Evolutionary conservation across 2,888 invertebrate species (phyloP), one percentile per base, ranked within the genome.

Genomic region (Axea sp.): DNA sequence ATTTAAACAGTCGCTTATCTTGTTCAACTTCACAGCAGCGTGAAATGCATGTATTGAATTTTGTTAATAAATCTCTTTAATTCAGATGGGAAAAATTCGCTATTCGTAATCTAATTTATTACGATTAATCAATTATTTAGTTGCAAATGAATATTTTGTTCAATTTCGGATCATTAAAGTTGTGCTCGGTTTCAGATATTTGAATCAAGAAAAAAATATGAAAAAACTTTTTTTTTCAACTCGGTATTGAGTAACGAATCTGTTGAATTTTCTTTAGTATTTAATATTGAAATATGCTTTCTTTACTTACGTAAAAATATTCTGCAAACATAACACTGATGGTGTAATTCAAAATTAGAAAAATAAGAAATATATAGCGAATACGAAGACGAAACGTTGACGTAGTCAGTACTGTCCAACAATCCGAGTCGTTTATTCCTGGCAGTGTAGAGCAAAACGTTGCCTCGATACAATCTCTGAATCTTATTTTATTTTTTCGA

Each of bases 381-480:
- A 59, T 17, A 28, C 77, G 77, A 79, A 79, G 78, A 78, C 78
- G 80, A 78, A 77, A 78, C 80, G 77, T 79, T 76, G 76, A 78
- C 77, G 78, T 69, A 76, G 76, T 74, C 53, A 75, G 69, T 57
- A 75, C 73, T 77, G 47, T 74, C 62, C 69, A 76, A 79, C 77
- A 76, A 78, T 77, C 81, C 78, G 78, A 84, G 83, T 65, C 69
- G 73, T 74, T 74, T 86, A 86, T 86, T 86, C 86, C 85, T 84
- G 85, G 86, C 86, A 86, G 86, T 86, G 75, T 78, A 74, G 77
- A 79, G 76, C 80, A 79, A 74, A 84, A 80, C 80, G 78, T 74
- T 80, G 85, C 81, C 81, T 82, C 80, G 82, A 64, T 76, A 69
- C 78, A 76, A 75, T 78, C 80, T 77, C 59, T 74, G 53, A 65